Base-by-base conservation (phyloP, 2,113 vertebrate species). In the Anolis sagrei region DNA sequence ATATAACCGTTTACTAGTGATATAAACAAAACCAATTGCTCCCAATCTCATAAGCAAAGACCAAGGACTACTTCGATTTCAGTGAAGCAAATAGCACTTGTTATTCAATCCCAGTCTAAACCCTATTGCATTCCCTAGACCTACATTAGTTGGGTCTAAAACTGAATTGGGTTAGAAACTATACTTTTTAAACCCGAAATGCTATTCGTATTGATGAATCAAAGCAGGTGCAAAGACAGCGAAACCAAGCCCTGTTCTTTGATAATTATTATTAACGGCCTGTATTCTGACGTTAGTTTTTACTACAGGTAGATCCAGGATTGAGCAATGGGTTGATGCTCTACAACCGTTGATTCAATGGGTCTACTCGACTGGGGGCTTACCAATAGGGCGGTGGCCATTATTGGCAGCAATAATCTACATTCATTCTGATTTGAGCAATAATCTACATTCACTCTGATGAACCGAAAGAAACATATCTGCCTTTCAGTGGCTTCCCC, bases 1-100 rank as follows among this genome's bases (percentile, higher is more conserved):
- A 39, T 27, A 86, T 34, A 27, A 79, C 58, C 92, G 89, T 91
- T 54, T 9, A 29, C 77, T 86, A 79, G 39, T 0, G 27, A 88
- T 25, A 2, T 77, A 87, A 89, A 82, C 76, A 89, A 48, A 80
- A 76, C 77, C 14, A 79, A 34, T 64, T 89, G 73, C 66, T 84
- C 76, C 90, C 83, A 44, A 75, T 86, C 85, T 90, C 87, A 93
- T 76, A 92, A 83, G 81, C 80, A 79, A 87, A 0, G 49, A 86
- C 64, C 76, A 85, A 83, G 85, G 48, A 61, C 89, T 69, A 58
- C 14, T 16, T 58, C 13, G 18, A 58, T 16, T 58, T 58, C 18
- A 58, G 54, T 54, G 51, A 14, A 16, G 3, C 4, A 58, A 18
- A 58, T 16, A 14, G 3, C 3, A 18, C 54, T 16, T 18, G 13